A percentile compares a stretch with the other conserved stretches of the same genome.
phyloP scores from a whole-genome alignment of 2,113 vertebrate genomes.

The Campylomormyrus tamandua region DNA sequence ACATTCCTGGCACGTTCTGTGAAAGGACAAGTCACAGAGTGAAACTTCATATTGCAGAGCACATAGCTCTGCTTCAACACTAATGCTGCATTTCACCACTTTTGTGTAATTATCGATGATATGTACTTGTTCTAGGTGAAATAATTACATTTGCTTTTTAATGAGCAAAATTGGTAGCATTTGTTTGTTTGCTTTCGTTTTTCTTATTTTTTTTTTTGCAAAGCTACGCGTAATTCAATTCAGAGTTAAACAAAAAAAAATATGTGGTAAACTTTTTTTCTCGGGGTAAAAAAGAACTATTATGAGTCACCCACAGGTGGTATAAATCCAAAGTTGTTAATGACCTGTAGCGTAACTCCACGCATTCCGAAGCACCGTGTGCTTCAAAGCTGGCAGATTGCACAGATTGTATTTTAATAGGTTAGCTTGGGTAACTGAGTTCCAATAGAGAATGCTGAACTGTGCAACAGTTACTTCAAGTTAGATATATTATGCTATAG shows the following conservation, averaged over 20 bases:
- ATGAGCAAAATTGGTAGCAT: neutral
- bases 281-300: neutral
- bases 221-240: neutral
- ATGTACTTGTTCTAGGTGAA: neutral
- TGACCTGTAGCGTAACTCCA: neutral
- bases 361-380: neutral
- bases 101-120: neutral
- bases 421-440: neutral
- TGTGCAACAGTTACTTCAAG: neutral
- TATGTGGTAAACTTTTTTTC: neutral
- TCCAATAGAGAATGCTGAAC: neutral
- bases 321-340: neutral
- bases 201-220: neutral
- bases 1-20: neutral
- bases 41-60: neutral
- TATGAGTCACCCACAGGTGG: neutral
- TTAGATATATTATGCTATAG: neutral
- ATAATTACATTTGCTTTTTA: neutral
- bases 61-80: neutral
- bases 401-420: neutral
- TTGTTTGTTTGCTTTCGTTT: neutral
- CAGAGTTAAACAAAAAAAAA: neutral
- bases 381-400: neutral
- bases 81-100: neutral
- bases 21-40: neutral